Evolutionary conservation across 2,797 vertebrate genomes (phyloP).

Genomic region (Menidia menidia): DNA sequence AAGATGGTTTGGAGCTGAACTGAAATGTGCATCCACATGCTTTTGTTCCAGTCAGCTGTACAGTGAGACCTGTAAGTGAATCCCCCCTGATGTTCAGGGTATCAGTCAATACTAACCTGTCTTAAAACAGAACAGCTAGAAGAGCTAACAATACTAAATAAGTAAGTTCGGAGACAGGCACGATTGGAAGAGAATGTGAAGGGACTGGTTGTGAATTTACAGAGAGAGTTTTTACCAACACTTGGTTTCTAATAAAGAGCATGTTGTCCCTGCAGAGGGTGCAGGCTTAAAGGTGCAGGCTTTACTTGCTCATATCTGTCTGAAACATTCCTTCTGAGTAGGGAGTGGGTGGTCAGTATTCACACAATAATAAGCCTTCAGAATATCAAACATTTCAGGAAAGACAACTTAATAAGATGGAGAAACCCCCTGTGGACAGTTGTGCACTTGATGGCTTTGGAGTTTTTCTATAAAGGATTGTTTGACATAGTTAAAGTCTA

Average conservation of each 20-base stretch:
- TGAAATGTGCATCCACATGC: not conserved
- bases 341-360: conserved; percentile 34
- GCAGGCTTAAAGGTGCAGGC: conserved; percentile 37
- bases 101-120: conserved; percentile 33
- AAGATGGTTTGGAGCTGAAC: not conserved
- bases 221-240: conserved; percentile 45
- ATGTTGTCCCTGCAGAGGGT: conserved; percentile 16
- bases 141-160: conserved; percentile 7
- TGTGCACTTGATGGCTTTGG: conserved; percentile 32
- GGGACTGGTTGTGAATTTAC: conserved; percentile 35
- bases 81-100: conserved; percentile 12
- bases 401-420: conserved; percentile 29
- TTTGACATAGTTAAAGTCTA: conserved; percentile 20
- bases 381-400: conserved; percentile 43
- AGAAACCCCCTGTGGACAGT: conserved; percentile 21
- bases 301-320: conserved; percentile 72
- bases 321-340: conserved; percentile 49
- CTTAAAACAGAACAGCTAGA: conserved; percentile 4
- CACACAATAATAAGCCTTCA: conserved; percentile 50
- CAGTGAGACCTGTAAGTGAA: conserved; percentile 12
- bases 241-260: conserved; percentile 67
- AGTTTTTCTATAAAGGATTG: conserved; percentile 15
- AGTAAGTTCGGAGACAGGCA: conserved; percentile 17
- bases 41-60: conserved; percentile 4
- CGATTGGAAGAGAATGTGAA: conserved; percentile 27